Conservation (phyloP, 2,888 invertebrate species). For the Ectropis crepuscularia region DNA sequence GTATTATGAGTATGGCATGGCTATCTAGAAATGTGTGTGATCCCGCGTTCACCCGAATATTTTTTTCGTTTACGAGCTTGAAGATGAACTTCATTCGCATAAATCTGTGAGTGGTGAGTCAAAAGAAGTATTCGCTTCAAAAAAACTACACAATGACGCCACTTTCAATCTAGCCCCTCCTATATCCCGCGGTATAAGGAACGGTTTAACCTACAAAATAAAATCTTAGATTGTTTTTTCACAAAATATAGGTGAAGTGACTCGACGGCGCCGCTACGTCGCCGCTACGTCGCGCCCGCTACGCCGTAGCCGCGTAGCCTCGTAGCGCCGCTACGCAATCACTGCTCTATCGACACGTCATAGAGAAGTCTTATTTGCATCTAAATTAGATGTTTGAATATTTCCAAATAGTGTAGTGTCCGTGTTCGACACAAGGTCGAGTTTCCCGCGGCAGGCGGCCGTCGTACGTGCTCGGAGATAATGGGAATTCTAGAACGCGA, state of each 20-base stretch:
- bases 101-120: too few species aligned
- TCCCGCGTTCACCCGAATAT: too few species aligned
- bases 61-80: too few species aligned
- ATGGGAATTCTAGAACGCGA: slow-evolving; percentile 37
- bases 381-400: slow-evolving; percentile 37
- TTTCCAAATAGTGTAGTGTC: slow-evolving; percentile 18
- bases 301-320: slow-evolving; percentile 18
- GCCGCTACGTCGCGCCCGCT: slow-evolving; percentile 15
- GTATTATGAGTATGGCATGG: too few species aligned
- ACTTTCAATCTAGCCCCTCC: too few species aligned
- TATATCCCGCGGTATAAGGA: too few species aligned
- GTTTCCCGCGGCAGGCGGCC: slow-evolving; percentile 28
- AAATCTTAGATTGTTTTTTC: slow-evolving; percentile 3
- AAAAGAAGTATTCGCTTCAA: too few species aligned
- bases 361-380: slow-evolving; percentile 45
- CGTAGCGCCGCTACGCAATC: slow-evolving; percentile 15
- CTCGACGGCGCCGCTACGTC: slow-evolving; percentile 15
- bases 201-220: too few species aligned
- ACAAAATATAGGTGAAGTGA: slow-evolving; percentile 1
- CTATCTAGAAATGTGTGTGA: too few species aligned
- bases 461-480: slow-evolving; percentile 30
- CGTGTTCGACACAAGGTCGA: slow-evolving; percentile 31
- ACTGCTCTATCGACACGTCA: slow-evolving; percentile 40
- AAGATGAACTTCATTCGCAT: too few species aligned
- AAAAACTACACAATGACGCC: too few species aligned